phyloP scores from a whole-genome alignment of 2,888 invertebrate species.

The Conops quadrifasciatus region DNA sequence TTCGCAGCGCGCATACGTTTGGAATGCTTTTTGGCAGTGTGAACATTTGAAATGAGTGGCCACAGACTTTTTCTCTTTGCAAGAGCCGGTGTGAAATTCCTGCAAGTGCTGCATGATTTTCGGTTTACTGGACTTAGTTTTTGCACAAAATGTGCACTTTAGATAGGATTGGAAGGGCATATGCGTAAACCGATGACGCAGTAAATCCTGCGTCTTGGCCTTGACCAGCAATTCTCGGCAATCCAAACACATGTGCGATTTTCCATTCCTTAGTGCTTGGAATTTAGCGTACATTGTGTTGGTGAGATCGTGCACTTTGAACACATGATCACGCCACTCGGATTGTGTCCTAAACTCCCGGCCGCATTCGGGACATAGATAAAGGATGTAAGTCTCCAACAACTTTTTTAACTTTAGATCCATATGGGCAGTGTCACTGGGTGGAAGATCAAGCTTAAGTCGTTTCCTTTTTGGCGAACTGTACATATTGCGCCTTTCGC shows the following conservation, averaged over 20 bases:
- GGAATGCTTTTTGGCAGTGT: slow-evolving; percentile 50
- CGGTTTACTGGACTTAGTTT: slow-evolving; percentile 57
- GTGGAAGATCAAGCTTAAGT: slow-evolving; percentile 36
- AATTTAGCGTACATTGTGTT: slow-evolving; percentile 54
- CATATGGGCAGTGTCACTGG: slow-evolving; percentile 21
- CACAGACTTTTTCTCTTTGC: not conserved
- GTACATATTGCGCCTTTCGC: slow-evolving; percentile 41
- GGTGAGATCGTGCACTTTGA: slow-evolving; percentile 52
- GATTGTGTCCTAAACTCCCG: slow-evolving; percentile 49
- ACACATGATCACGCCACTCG: slow-evolving; percentile 56
- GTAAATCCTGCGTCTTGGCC: slow-evolving; percentile 48
- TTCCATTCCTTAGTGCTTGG: slow-evolving; percentile 46
- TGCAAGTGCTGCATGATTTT: slow-evolving; percentile 57
- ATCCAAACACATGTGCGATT: slow-evolving; percentile 49
- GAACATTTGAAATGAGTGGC: slow-evolving; percentile 44
- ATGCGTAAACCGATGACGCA: slow-evolving; percentile 58
- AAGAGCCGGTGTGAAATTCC: slow-evolving; percentile 46
- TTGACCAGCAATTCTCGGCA: slow-evolving; percentile 51
- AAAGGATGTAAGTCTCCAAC: slow-evolving; percentile 47
- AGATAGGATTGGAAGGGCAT: slow-evolving; percentile 57
- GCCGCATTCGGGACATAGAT: slow-evolving; percentile 57
- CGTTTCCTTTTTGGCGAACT: slow-evolving; percentile 40
- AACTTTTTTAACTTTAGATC: slow-evolving; percentile 39
- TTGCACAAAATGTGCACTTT: slow-evolving; percentile 54
- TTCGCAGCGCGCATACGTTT: slow-evolving; percentile 44